Evolutionary conservation across 2,797 vertebrate species (phyloP).

Genomic region (Amniataba percoides): DNA sequence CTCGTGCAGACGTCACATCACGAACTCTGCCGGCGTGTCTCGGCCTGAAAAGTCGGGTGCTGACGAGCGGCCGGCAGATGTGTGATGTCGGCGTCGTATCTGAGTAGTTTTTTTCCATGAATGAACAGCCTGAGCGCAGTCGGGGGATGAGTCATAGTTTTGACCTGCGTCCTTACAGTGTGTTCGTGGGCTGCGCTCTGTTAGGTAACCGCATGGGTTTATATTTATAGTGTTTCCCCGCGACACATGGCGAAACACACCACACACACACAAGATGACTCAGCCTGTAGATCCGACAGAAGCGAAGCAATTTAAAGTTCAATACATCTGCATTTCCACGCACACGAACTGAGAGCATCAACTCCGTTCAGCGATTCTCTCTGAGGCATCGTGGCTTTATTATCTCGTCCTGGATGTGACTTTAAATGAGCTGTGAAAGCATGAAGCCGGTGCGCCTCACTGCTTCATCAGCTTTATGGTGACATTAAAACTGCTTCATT

Average conservation of each 20-base stretch:
- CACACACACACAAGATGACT: conserved; percentile 30
- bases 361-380: not conserved
- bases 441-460: not conserved
- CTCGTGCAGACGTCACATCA: not conserved
- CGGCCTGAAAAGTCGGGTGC: not conserved
- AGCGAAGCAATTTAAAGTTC: not conserved
- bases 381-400: too few relatives aligned
- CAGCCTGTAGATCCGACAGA: conserved; percentile 3
- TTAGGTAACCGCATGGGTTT: conserved; percentile 51
- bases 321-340: not conserved
- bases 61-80: conserved; percentile 6
- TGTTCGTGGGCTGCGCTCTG: conserved; percentile 39
- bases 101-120: conserved; percentile 60
- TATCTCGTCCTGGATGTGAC: not conserved
- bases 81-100: conserved; percentile 25
- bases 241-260: not conserved
- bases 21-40: not conserved
- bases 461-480: not conserved
- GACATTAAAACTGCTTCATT: not conserved
- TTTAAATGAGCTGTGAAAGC: not conserved
- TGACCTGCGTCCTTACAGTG: conserved; percentile 51
- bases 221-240: conserved; percentile 54
- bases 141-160: conserved; percentile 71
- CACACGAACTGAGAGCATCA: not conserved
- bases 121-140: conserved; percentile 70